These are phyloP conservation scores for Stictocephala bisonia DNA, from an alignment of 2,888 invertebrate genomes.

Conservation along the genomic window DNA sequence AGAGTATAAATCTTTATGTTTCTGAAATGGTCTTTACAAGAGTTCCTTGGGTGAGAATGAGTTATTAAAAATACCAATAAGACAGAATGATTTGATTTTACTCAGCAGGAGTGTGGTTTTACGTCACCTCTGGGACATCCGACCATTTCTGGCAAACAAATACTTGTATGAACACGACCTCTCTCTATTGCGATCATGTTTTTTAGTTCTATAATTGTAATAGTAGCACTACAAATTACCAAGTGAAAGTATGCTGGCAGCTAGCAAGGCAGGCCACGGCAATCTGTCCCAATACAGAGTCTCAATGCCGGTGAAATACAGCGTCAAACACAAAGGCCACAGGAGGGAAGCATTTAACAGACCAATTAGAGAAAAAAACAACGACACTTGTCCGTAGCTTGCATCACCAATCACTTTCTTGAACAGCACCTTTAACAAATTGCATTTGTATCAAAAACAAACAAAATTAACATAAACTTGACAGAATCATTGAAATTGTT, in stretches of 20 bases:
- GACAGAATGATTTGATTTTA: no score
- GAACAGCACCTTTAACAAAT: conserved; percentile 82
- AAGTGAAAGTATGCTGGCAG: conserved; percentile 82
- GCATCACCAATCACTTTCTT: conserved; percentile 95
- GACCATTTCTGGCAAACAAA: background rate
- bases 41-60: no score
- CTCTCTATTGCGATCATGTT: background rate
- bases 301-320: conserved; percentile 90
- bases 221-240: conserved; percentile 72
- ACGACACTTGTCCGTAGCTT: conserved; percentile 89
- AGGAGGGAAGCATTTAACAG: conserved; percentile 87
- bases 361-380: conserved; percentile 93
- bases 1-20: no score
- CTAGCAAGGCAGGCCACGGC: conserved; percentile 88
- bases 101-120: no score
- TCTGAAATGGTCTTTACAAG: no score
- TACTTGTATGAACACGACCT: background rate
- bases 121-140: no score
- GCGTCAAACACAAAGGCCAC: conserved; percentile 90
- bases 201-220: background rate
- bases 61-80: no score
- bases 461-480: conserved; percentile 41
- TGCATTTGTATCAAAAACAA: background rate
- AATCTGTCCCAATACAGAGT: conserved; percentile 82
- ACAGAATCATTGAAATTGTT: no score